Conservation (phyloP, 2,888 invertebrate species). For the Tiphia femorata region DNA sequence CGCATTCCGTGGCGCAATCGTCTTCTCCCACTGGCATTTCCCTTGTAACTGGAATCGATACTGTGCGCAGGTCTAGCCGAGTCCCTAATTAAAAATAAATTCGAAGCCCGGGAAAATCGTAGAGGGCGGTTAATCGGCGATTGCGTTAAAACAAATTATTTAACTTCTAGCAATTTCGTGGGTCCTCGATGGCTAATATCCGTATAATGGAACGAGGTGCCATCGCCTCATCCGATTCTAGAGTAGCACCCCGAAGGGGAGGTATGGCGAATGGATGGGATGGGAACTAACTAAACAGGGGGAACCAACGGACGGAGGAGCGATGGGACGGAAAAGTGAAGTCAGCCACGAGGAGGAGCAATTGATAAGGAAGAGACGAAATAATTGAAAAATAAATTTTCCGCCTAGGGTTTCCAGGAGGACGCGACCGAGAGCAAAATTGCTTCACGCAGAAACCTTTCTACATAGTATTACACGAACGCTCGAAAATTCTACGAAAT, state of each 20-base stretch:
- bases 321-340: constrained; percentile 41
- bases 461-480: too few species aligned
- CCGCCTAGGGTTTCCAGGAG: too few species aligned
- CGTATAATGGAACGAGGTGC: constrained; percentile 64
- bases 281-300: constrained; percentile 36
- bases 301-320: constrained; percentile 20
- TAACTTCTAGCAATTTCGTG: constrained; percentile 67
- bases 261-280: constrained; percentile 27
- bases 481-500: too few species aligned
- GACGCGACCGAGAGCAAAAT: too few species aligned
- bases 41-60: too few species aligned
- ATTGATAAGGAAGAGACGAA: constrained; percentile 64
- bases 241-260: constrained; percentile 32
- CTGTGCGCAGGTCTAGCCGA: too few species aligned
- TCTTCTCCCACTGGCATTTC: too few species aligned
- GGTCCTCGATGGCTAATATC: constrained; percentile 67
- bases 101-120: constrained; percentile 52
- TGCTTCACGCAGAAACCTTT: too few species aligned
- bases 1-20: too few species aligned
- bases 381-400: constrained; percentile 61
- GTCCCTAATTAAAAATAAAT: constrained; percentile 63
- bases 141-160: constrained; percentile 68
- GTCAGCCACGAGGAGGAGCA: constrained; percentile 46
- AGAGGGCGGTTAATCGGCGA: constrained; percentile 60
- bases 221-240: constrained; percentile 42